Base-by-base conservation (phyloP, 2,888 invertebrate species). In the Orchestes rusci region DNA sequence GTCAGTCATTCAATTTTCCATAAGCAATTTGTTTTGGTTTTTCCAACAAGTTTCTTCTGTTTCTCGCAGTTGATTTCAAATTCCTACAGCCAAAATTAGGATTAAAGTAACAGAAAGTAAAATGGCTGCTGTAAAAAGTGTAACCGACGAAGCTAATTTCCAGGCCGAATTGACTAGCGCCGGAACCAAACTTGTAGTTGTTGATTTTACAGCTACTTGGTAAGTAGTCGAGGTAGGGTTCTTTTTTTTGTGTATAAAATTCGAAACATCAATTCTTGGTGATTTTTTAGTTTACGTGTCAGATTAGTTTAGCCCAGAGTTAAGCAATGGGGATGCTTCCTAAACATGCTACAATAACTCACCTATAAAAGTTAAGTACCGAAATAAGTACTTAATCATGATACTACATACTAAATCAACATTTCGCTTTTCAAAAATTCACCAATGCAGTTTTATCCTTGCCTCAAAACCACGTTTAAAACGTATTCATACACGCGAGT, bases 181-280 rank as follows among this genome's bases (percentile, higher is more conserved):
- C 10, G 87, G 90, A 8, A 78, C 83, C 3, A 90, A 89, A 66
- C 73, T 96, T 31, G 92, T 95, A 32, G 88, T 96, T 32, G 94
- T 88, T 4, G 95, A 96, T 70, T 96, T 91, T 66, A 93, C 90
- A 52, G 95, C 95, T 40, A 84, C 82, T 60, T 95, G 95, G 95
- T 92, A 68, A 75, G 73, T 62, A 5, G 7, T 49, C 16, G 19
- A 3, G 4, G 28, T 29, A 44, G 35, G n/a, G n/a, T n/a, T n/a
- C n/a, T 46, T 3, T 44, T 31, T 47, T 29, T 31, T 3, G 18
- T 3, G n/a, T n/a, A n/a, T n/a, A n/a, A n/a, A n/a, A n/a, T n/a
- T n/a, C n/a, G n/a, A n/a, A n/a, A n/a, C n/a, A n/a, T n/a, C n/a
- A n/a, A n/a, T n/a, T n/a, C n/a, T n/a, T n/a, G n/a, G n/a, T n/a